Evolutionary conservation across 2,797 vertebrate species (phyloP).

Genomic region (Crenuchus spilurus): DNA sequence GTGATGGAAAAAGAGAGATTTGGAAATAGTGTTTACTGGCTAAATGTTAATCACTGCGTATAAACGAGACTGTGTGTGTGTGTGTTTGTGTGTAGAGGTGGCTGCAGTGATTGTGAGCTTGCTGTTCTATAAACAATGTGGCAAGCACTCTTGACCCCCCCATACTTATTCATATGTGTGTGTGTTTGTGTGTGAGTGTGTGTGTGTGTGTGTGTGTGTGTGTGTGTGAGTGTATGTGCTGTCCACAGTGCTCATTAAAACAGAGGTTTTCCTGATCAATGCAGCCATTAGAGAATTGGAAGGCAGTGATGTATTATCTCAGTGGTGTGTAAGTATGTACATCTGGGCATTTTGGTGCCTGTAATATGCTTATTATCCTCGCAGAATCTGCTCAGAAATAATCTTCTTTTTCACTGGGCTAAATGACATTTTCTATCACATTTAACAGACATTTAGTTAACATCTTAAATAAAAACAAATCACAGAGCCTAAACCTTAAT

Average conservation of each 20-base stretch:
- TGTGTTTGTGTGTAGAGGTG: conserved; percentile 1
- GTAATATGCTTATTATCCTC: too few species aligned
- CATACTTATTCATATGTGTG: background rate
- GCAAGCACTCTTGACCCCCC: conserved; percentile 36
- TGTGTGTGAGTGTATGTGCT: background rate
- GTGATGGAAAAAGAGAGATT: background rate
- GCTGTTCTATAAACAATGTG: conserved; percentile 42
- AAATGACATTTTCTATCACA: too few species aligned
- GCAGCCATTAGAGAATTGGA: background rate
- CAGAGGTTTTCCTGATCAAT: conserved; percentile 8
- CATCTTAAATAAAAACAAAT: too few species aligned
- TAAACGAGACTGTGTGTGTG: background rate
- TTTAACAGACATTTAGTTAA: too few species aligned
- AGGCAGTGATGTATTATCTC: background rate
- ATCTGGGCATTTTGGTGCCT: background rate
- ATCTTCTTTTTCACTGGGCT: too few species aligned
- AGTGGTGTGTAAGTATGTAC: background rate
- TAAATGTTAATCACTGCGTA: conserved; percentile 37
- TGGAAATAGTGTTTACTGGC: conserved; percentile 23
- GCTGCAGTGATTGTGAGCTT: conserved; percentile 6
- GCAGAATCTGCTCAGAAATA: too few species aligned
- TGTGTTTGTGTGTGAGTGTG: background rate
- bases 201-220: background rate
- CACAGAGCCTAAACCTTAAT: too few species aligned
- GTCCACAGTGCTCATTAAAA: conserved; percentile 16